Conservation (phyloP, 1,140 invertebrate species). For the Drosophila triauraria region DNA sequence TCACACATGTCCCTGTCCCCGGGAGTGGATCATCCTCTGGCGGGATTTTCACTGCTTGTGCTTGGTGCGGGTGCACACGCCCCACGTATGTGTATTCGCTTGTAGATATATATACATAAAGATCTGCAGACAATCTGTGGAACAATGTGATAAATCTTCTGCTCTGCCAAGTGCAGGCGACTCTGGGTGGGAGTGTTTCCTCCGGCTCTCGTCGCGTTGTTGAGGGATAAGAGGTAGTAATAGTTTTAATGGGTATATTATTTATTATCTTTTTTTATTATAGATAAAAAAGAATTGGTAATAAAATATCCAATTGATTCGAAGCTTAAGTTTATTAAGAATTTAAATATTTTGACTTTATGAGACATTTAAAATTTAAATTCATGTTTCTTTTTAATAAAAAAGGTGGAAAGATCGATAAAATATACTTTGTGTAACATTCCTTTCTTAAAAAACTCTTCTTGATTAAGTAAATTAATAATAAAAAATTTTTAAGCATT, state of each 20-base stretch:
- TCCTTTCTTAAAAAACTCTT: neutral
- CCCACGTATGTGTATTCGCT: conserved; percentile 24
- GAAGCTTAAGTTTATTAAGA: neutral
- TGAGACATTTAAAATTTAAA: neutral
- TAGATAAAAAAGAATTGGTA: no score
- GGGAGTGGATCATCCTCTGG: conserved; percentile 27
- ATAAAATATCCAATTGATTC: neutral
- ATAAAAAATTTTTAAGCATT: neutral
- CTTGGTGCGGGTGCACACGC: conserved; percentile 76
- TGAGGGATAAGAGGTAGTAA: conserved; percentile 17
- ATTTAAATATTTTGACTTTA: neutral
- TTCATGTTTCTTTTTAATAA: neutral
- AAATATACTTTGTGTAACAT: neutral
- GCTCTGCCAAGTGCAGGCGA: conserved; percentile 59
- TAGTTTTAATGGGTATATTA: conserved; percentile 11
- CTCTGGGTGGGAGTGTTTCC: conserved; percentile 78
- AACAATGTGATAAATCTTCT: conserved; percentile 84
- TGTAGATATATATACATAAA: conserved; percentile 33
- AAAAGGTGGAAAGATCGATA: no score
- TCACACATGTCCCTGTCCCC: conserved; percentile 44
- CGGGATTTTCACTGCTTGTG: conserved; percentile 55
- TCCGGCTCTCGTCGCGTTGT: conserved; percentile 31
- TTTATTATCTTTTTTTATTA: neutral
- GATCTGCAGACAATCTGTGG: conserved; percentile 83
- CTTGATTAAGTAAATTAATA: no score